These are phyloP conservation scores for Habrosyne pyritoides DNA, from an alignment of 2,888 invertebrate genomes.

Conservation along the genomic window DNA sequence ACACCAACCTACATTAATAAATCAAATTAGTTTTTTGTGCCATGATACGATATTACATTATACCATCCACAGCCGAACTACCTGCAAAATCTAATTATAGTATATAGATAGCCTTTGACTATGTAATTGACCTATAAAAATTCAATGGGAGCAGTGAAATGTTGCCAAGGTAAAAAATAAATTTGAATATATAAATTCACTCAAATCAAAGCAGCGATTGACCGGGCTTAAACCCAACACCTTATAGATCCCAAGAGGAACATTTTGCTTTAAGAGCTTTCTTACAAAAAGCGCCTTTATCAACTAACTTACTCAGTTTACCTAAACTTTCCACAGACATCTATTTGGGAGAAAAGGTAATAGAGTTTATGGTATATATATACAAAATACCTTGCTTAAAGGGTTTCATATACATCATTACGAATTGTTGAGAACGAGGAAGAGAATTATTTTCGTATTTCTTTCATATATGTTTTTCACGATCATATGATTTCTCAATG, in stretches of 20 bases:
- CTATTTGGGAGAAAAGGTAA: constrained; percentile 12
- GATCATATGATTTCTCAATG: no score
- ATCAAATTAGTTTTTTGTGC: neutral
- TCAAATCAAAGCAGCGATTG: constrained; percentile 27
- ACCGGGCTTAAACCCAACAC: constrained; percentile 14
- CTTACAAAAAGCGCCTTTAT: constrained; percentile 10
- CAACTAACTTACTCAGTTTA: constrained; percentile 14
- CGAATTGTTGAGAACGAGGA: no score
- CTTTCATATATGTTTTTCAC: no score
- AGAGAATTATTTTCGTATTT: no score
- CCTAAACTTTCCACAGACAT: neutral
- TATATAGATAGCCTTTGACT: constrained; percentile 20
- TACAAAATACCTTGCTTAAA: neutral
- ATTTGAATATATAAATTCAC: constrained; percentile 26
- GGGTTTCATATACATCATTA: neutral
- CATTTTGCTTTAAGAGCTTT: constrained; percentile 22
- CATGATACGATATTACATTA: constrained; percentile 8
- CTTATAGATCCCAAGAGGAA: constrained; percentile 16
- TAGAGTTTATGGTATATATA: constrained; percentile 7
- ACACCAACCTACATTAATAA: constrained; percentile 2
- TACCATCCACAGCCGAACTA: no score
- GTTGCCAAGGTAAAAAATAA: constrained; percentile 15
- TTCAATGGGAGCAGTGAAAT: constrained; percentile 15
- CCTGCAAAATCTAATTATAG: no score
- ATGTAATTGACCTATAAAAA: constrained; percentile 24